Evolutionary conservation across 2,888 invertebrate genomes (phyloP), one percentile per base, ranked within the genome.

Genomic region (Glomeris marginata): DNA sequence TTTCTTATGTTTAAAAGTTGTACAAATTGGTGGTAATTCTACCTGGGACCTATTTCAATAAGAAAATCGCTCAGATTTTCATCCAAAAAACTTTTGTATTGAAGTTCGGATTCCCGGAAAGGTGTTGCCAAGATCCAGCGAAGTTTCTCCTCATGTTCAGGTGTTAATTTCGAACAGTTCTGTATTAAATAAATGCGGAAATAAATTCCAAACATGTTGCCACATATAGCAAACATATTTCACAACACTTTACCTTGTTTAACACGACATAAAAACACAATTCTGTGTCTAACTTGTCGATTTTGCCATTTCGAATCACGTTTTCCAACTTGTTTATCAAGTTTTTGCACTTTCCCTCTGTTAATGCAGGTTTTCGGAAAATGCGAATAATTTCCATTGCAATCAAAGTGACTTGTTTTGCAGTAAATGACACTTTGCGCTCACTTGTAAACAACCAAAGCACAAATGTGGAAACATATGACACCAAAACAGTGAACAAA

Each of bases 31-130:
- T 13, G 33, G 16, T 42, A 22, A 20, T 16, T 51, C 57, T 70
- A 81, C 83, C 83, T 79, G 35, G 92, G 92, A 22, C 92, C 92
- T 64, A 90, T 84, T 75, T 92, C 92, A 59, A 92, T 74, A 5
- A 88, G 49, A 13, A 63, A 45, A 46, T 52, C 55, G n/a, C 42
- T 53, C 28, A 15, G 37, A 28, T 3, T 15, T 8, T 35, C 50
- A 22, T 5, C 61, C 3, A 49, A 49, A 22, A 45, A 49, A 13
- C 61, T 54, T 36, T 54, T 48, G 21, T 47, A 52, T 11, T 56
- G 49, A 15, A 64, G 50, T 8, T 56, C 50, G 22, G 57, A 52
- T 36, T 61, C 59, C 48, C 61, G 56, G 45, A 65, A 64, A 41
- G 76, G 1, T 80, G 81, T 78, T 58, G 77, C 76, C 1, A 92